Conservation (phyloP, 1,140 invertebrate species). For the Tenebrio molitor region DNA sequence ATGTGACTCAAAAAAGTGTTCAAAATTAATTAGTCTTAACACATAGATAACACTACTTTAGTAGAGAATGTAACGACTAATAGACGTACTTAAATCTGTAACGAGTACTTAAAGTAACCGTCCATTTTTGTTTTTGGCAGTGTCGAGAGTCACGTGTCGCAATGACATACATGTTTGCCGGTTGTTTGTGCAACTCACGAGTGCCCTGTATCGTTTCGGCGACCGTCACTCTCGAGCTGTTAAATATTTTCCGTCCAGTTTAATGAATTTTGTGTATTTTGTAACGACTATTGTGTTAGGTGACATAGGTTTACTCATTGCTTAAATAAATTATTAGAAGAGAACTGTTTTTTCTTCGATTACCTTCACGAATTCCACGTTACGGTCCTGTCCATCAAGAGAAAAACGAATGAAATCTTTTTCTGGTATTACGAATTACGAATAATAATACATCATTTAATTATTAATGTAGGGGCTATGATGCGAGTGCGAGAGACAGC, state of each 20-base stretch:
- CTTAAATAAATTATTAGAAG: constrained; percentile 28
- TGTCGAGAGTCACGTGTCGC: neutral
- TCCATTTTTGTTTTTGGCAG: neutral
- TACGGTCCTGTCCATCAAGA: no score
- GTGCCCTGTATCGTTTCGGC: constrained; percentile 6
- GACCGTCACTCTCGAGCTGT: neutral
- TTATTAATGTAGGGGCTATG: no score
- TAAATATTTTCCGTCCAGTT: constrained; percentile 7
- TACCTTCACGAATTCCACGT: no score
- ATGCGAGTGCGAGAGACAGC: no score
- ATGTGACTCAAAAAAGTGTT: constrained; percentile 11
- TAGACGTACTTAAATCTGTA: constrained; percentile 16
- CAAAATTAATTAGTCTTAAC: constrained; percentile 20
- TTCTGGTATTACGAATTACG: no score
- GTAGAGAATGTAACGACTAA: neutral
- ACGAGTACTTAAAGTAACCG: constrained; percentile 8
- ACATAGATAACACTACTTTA: constrained; percentile 19
- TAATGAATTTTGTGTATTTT: constrained; percentile 22
- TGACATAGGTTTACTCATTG: constrained; percentile 6
- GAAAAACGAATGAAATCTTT: no score
- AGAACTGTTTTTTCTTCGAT: neutral
- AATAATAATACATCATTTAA: no score
- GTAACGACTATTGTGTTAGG: neutral
- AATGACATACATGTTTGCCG: constrained; percentile 31
- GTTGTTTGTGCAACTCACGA: neutral